Evolutionary conservation across 2,797 vertebrate genomes (phyloP).

Genomic region (Lagorchestes hirsutus): DNA sequence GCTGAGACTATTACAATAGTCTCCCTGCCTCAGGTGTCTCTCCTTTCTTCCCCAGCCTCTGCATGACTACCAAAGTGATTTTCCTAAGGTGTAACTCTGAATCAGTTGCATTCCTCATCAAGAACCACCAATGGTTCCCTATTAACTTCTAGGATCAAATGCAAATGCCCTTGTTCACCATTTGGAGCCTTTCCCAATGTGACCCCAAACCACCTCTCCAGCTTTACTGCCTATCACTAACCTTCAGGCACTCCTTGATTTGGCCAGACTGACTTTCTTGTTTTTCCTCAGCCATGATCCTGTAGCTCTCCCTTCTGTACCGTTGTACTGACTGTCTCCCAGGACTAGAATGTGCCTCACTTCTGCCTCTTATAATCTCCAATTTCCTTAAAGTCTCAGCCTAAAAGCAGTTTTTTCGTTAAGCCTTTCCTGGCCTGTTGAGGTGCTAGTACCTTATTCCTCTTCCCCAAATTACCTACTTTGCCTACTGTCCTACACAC

Average conservation of each 20-base stretch:
- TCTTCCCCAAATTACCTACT: neutral
- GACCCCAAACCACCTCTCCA: neutral
- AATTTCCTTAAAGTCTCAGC: neutral
- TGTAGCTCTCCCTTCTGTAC: neutral
- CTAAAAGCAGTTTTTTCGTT: neutral
- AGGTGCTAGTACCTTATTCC: neutral
- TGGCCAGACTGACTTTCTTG: neutral
- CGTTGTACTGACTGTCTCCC: neutral
- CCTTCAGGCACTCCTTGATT: neutral
- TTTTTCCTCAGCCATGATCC: neutral
- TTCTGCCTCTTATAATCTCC: neutral
- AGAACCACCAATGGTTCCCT: neutral
- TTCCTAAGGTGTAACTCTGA: neutral
- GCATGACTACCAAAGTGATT: neutral
- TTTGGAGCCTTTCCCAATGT: neutral
- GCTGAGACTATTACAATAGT: neutral
- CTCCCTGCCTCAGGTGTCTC: neutral
- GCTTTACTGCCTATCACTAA: neutral
- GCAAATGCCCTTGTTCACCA: neutral
- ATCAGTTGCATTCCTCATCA: neutral
- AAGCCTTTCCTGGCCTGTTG: neutral
- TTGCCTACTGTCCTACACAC: neutral
- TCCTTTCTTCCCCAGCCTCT: neutral
- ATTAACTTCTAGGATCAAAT: neutral
- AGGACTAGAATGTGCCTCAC: neutral